Conservation (phyloP, 2,888 invertebrate genomes). For the Lacanobia oleracea region DNA sequence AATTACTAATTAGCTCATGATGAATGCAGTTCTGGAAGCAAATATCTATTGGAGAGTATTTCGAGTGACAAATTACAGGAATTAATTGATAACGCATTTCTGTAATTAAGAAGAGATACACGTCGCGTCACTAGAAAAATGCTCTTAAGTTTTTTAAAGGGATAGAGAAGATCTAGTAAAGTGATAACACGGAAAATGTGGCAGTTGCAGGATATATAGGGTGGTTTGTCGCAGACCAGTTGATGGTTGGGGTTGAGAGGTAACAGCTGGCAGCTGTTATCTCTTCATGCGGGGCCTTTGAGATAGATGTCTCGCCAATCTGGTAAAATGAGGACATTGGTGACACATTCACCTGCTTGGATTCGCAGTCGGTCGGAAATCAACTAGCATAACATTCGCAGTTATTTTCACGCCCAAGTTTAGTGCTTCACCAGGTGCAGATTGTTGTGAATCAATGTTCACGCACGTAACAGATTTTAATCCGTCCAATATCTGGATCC, state of each 20-base stretch:
- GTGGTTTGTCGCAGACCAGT: neutral
- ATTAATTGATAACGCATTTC: neutral
- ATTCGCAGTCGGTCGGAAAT: neutral
- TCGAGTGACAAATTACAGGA: neutral
- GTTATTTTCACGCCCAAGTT: slow-evolving; percentile 11
- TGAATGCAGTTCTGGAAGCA: slow-evolving; percentile 18
- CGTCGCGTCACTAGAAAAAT: too few species aligned
- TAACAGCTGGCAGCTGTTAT: neutral
- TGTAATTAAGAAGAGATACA: too few species aligned
- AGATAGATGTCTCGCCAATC: neutral
- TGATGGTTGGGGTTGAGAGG: too few species aligned
- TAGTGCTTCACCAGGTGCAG: slow-evolving; percentile 1
- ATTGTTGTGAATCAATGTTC: slow-evolving; percentile 42
- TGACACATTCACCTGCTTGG: neutral
- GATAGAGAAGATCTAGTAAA: neutral
- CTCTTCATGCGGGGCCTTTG: too few species aligned
- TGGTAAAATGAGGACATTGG: neutral
- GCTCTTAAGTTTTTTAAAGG: neutral
- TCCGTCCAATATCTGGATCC: slow-evolving; percentile 65
- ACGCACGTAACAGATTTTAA: slow-evolving; percentile 53
- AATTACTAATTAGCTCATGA: slow-evolving; percentile 65
- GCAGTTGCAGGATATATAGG: neutral
- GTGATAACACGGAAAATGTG: too few species aligned
- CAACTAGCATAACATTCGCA: neutral
- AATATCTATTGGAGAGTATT: slow-evolving; percentile 6